Percentiles rank a stretch among this genome's conserved stretches.
phyloP scores from a whole-genome alignment of 2,113 vertebrate species.

The Empidonax traillii region DNA sequence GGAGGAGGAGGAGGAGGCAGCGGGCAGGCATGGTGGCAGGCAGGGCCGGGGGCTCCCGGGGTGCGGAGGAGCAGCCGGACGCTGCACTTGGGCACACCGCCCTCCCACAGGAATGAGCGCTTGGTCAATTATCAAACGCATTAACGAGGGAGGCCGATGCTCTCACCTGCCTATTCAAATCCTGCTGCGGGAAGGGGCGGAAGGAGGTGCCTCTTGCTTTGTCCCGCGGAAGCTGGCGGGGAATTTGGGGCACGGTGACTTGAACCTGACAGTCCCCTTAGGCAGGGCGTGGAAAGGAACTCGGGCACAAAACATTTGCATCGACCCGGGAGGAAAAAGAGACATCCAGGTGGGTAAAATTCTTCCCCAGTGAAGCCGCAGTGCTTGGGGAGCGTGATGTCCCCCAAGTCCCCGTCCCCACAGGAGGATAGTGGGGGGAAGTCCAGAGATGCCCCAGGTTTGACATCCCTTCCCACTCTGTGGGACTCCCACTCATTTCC shows the following conservation, averaged over 20 bases:
- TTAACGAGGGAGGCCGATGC: neutral
- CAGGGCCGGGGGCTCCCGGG: neutral
- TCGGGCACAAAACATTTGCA: neutral
- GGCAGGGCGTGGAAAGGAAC: neutral
- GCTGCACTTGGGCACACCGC: neutral
- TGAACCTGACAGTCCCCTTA: neutral
- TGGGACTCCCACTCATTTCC: accelerated
- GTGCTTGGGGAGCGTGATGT: neutral
- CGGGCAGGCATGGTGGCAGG: constrained; percentile 46
- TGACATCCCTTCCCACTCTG: neutral
- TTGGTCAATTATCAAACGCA: constrained; percentile 61
- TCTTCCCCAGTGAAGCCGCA: accelerated
- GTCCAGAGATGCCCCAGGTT: neutral
- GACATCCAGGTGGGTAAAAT: neutral
- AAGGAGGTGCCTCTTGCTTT: neutral
- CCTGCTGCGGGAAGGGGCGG: neutral
- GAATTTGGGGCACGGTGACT: neutral
- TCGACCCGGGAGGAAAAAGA: neutral
- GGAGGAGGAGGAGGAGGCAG: neutral
- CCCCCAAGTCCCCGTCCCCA: accelerated
- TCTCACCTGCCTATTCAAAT: constrained; percentile 43
- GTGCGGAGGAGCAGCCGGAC: neutral
- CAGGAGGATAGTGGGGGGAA: accelerated
- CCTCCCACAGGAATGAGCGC: neutral
- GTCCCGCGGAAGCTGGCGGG: neutral